phyloP scores from a whole-genome alignment of 2,888 invertebrate species.

The Sthenelais limicola region DNA sequence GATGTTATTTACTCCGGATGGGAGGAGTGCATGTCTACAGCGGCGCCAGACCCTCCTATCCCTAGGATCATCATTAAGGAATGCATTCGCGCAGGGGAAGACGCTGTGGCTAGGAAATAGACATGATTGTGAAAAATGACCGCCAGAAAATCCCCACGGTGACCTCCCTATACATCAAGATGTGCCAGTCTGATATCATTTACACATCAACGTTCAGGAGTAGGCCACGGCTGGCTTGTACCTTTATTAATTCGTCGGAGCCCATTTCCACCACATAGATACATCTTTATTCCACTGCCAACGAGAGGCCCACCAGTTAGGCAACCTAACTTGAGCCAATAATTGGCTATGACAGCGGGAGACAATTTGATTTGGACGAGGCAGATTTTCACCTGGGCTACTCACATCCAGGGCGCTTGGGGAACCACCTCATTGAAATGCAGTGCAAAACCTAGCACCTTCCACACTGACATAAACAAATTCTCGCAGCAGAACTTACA shows the following conservation, averaged over 20 bases:
- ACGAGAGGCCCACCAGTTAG: constrained; percentile 18
- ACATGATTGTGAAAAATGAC: constrained; percentile 35
- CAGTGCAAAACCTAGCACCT: too few species aligned
- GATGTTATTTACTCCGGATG: too few species aligned
- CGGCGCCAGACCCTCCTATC: too few species aligned
- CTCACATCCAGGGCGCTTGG: too few species aligned
- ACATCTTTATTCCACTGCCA: too few species aligned
- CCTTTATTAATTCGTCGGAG: too few species aligned
- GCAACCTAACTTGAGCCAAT: constrained; percentile 15
- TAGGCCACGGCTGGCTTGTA: too few species aligned
- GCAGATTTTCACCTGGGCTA: constrained; percentile 26
- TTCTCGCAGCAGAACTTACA: too few species aligned
- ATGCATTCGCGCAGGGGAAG: constrained; percentile 18
- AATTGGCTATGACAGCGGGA: constrained; percentile 31
- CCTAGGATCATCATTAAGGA: constrained; percentile 18
- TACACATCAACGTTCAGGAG: constrained; percentile 17
- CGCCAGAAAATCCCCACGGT: neutral
- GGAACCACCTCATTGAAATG: too few species aligned
- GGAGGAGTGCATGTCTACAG: too few species aligned
- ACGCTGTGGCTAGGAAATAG: neutral
- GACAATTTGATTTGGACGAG: constrained; percentile 30
- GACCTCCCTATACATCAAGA: constrained; percentile 19
- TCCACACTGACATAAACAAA: too few species aligned
- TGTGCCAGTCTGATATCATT: constrained; percentile 27
- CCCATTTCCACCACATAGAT: too few species aligned